Base-by-base conservation (phyloP, 2,797 vertebrate genomes). In the Galaxias olidus region DNA sequence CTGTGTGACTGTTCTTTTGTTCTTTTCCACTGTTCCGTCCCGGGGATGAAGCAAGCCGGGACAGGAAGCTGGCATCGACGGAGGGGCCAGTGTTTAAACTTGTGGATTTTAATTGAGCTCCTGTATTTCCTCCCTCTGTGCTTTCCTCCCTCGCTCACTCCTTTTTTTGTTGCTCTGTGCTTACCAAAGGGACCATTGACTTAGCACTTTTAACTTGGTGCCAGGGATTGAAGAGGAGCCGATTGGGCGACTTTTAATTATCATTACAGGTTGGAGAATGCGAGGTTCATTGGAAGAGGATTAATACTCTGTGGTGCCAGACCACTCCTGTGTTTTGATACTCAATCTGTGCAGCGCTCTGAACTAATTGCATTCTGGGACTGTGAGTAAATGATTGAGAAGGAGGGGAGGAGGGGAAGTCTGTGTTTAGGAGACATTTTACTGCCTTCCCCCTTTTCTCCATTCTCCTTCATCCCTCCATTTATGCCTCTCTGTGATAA, bases 41-140 rank as follows among this genome's bases (percentile, higher is more conserved):
- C 61, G 4, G 71, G 78, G 84, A 87, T 61, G 73, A 79, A 85
- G 72, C 91, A 87, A 78, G 90, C 82, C 69, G 82, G 87, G 85
- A 79, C 91, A 92, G 88, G 90, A 91, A 89, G 63, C 80, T 63
- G 77, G 80, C 73, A 74, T 86, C 84, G 84, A 73, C 76, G 64
- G 68, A 73, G 46, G 72, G n/a, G 69, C 85, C 81, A 51, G 79
- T 77, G 89, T 87, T 83, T 91, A 86, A 89, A 91, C 88, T 82
- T 84, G 88, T 75, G 87, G 85, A 74, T 83, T 90, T 86, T 89
- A 91, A 91, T 91, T 88, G 87, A 87, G 82, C 82, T 56, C 53
- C 30, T 30, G 30, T 30, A 30, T 30, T 30, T 30, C 30, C 30
- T 30, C 30, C 30, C 30, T 30, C 30, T 30, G 30, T 52, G 64